phyloP scores from a whole-genome alignment of 2,113 vertebrate genomes.

The Nipponia nippon region DNA sequence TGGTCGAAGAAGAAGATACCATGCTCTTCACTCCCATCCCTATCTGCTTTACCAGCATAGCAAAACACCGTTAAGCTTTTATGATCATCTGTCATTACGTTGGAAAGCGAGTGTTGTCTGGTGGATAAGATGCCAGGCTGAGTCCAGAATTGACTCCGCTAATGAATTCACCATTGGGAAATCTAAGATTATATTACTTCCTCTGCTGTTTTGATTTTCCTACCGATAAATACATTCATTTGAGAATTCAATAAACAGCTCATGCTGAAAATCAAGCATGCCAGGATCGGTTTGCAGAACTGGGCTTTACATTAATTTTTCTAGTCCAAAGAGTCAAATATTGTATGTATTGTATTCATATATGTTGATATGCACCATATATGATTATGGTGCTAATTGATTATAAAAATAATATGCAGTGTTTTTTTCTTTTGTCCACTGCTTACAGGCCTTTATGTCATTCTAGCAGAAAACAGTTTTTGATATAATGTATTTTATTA shows the following conservation, averaged over 20 bases:
- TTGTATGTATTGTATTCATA: neutral
- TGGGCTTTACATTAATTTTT: neutral
- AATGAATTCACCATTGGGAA: conserved; percentile 52
- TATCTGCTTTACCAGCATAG: neutral
- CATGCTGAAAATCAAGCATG: conserved; percentile 4
- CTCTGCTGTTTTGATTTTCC: conserved; percentile 44
- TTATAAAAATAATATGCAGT: neutral
- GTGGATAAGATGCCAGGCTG: conserved; percentile 17
- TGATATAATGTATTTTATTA: neutral
- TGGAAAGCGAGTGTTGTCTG: neutral
- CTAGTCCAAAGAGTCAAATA: neutral
- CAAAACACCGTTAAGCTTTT: conserved; percentile 11
- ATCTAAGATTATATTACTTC: conserved; percentile 35
- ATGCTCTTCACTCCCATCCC: neutral
- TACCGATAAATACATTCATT: neutral
- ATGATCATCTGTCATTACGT: neutral
- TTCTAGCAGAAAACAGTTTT: neutral
- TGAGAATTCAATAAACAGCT: conserved; percentile 22
- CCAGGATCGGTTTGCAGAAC: neutral
- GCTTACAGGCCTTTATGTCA: neutral
- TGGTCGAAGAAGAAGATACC: neutral
- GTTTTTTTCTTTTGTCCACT: neutral
- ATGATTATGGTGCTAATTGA: neutral
- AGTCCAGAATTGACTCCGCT: neutral
- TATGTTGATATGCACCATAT: neutral